phyloP scores from a whole-genome alignment of 2,888 invertebrate species.

The Parthenolecanium corni region DNA sequence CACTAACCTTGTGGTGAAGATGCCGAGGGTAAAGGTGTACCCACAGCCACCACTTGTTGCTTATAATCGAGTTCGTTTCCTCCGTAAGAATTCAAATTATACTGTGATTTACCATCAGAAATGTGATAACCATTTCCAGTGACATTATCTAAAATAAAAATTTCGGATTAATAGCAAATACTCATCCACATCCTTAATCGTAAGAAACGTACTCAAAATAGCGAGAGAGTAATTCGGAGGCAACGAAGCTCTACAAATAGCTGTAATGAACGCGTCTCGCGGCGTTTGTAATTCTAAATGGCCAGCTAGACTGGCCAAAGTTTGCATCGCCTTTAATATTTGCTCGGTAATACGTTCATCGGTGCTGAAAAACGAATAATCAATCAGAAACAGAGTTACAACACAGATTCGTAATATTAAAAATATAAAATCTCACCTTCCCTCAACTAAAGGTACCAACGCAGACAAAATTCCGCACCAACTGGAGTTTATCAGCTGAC shows the following conservation, averaged over 20 bases:
- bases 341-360: constrained; percentile 87
- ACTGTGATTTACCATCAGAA: constrained; percentile 39
- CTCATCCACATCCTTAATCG: background rate
- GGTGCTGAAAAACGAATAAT: constrained; percentile 45
- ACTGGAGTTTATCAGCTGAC: constrained; percentile 78
- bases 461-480: constrained; percentile 92
- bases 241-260: constrained; percentile 89
- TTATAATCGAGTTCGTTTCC: constrained; percentile 62
- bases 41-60: constrained; percentile 94
- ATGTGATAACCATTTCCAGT: constrained; percentile 17
- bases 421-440: constrained; percentile 46
- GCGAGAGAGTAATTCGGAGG: constrained; percentile 91
- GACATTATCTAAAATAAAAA: constrained; percentile 3
- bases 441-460: constrained; percentile 80
- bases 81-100: constrained; percentile 36
- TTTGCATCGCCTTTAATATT: constrained; percentile 82
- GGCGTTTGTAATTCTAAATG: constrained; percentile 58
- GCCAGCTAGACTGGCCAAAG: constrained; percentile 73
- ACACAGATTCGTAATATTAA: background rate
- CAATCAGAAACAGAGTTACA: background rate
- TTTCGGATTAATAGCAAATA: background rate
- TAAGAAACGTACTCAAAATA: background rate
- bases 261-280: constrained; percentile 86
- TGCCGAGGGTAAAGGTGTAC: constrained; percentile 82
- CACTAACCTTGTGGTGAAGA: constrained; percentile 55